phyloP scores from a whole-genome alignment of 2,888 invertebrate species.

The Drosophila flavopinicola region DNA sequence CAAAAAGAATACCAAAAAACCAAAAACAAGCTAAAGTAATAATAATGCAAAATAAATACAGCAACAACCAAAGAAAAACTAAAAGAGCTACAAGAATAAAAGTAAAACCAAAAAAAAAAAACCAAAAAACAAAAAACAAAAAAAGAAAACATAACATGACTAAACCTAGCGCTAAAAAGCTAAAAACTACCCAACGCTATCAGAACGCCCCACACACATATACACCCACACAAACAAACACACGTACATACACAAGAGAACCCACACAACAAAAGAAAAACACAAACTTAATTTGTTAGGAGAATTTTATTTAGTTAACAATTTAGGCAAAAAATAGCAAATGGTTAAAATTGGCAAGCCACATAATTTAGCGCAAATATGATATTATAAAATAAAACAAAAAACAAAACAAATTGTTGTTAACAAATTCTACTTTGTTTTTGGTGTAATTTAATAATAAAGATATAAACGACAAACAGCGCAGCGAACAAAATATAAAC shows the following conservation, averaged over 20 bases:
- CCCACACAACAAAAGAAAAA: conserved; percentile 1
- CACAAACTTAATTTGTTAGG: conserved; percentile 67
- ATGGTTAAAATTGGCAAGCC: conserved; percentile 63
- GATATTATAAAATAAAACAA: conserved; percentile 50
- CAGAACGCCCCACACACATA: conserved; percentile 42
- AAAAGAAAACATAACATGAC: conserved; percentile 38
- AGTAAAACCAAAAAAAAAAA: conserved; percentile 38
- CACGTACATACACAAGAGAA: conserved; percentile 8
- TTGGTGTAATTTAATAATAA: conserved; percentile 64
- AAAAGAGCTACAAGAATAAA: conserved; percentile 65
- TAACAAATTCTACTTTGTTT: conserved; percentile 64
- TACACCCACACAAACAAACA: conserved; percentile 18
- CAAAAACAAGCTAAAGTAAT: conserved; percentile 57
- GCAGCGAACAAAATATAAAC: conserved; percentile 78
- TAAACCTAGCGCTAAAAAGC: conserved; percentile 51
- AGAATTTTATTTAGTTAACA: conserved; percentile 71
- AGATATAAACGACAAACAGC: conserved; percentile 79
- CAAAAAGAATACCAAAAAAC: conserved; percentile 53
- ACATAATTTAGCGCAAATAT: conserved; percentile 71
- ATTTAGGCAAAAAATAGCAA: conserved; percentile 67
- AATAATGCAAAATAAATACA: conserved; percentile 73
- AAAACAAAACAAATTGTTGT: conserved; percentile 57
- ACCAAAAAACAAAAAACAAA: conserved; percentile 38
- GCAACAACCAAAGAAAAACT: conserved; percentile 81
- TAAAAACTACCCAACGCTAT: conserved; percentile 74